Percentiles rank a stretch among this genome's conserved stretches.
phyloP scores from a whole-genome alignment of 2,888 invertebrate genomes.

The Drosophila setosimentum region DNA sequence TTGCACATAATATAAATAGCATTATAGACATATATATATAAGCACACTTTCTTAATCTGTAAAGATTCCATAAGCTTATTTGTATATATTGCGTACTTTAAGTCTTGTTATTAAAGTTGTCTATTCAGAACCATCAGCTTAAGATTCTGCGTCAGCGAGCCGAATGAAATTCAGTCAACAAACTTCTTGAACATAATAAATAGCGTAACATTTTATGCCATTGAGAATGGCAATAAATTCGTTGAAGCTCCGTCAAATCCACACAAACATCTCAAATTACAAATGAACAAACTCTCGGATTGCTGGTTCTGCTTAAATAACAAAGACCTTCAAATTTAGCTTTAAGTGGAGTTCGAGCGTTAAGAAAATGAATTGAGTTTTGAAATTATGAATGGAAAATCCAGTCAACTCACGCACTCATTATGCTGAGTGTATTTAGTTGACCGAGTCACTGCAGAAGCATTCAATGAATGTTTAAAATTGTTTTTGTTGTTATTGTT shows the following conservation, averaged over 20 bases:
- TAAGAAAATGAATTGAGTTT: conserved; percentile 33
- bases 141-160: not conserved
- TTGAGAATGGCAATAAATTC: conserved; percentile 12
- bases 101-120: not conserved
- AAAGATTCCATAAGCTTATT: not conserved
- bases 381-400: conserved; percentile 18
- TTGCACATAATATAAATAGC: not conserved
- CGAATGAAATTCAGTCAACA: conserved; percentile 7
- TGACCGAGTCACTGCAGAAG: conserved; percentile 8
- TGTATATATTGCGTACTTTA: not conserved
- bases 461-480: conserved; percentile 35
- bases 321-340: conserved; percentile 5
- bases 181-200: not conserved
- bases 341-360: conserved; percentile 7
- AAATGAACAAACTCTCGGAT: conserved; percentile 13
- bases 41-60: not conserved
- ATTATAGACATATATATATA: not conserved
- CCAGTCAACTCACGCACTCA: conserved; percentile 9
- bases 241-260: conserved; percentile 10
- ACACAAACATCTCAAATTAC: conserved; percentile 8
- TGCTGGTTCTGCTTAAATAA: not conserved
- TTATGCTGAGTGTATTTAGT: conserved; percentile 24
- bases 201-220: not conserved
- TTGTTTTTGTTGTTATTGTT: conserved; percentile 11
- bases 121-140: not conserved